Conservation (phyloP, 2,113 vertebrate genomes). For the Poecile atricapillus region DNA sequence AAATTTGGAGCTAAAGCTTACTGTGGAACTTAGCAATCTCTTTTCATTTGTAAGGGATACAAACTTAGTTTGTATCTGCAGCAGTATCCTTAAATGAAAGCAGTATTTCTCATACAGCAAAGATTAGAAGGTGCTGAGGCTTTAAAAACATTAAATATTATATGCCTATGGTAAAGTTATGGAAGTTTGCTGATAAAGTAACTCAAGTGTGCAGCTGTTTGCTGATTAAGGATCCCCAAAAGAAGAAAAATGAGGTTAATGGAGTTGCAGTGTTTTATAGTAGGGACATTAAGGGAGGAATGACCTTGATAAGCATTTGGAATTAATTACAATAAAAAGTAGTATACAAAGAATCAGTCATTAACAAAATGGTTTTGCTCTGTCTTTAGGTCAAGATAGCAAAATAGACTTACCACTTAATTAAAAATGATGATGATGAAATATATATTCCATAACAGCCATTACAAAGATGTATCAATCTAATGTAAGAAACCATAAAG, state of each 20-base stretch:
- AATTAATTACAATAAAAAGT: neutral
- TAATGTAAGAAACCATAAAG: neutral
- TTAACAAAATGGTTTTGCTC: neutral
- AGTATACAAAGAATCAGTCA: neutral
- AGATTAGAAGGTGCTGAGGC: neutral
- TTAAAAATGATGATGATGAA: neutral
- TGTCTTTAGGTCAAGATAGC: neutral
- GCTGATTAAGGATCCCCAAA: neutral
- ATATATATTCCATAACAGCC: neutral
- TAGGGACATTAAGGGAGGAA: neutral
- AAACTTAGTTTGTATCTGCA: neutral
- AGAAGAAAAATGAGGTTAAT: neutral
- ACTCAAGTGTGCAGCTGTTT: neutral
- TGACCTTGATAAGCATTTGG: neutral
- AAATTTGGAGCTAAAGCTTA: neutral
- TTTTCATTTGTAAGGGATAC: neutral
- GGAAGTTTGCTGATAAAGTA: neutral
- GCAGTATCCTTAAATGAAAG: neutral
- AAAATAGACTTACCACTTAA: neutral
- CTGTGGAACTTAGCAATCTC: neutral
- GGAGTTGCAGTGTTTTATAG: neutral
- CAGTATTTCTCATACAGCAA: neutral
- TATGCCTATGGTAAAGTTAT: neutral
- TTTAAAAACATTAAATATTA: neutral
- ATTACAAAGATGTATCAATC: neutral